Evolutionary conservation across 2,888 invertebrate species (phyloP).

Genomic region (Coelinius sp.): DNA sequence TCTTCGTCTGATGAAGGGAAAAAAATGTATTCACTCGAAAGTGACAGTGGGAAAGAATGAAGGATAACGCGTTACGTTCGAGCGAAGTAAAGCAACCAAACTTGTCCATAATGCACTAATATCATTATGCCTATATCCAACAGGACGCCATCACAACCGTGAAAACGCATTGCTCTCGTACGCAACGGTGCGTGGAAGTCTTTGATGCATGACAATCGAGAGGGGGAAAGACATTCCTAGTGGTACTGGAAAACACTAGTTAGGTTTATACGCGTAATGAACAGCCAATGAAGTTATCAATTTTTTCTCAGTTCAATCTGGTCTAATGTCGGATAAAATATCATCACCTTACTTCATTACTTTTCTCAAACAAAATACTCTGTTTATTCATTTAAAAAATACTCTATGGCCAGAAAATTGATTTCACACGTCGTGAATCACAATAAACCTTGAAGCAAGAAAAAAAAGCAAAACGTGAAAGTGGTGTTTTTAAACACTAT

Average conservation of each 20-base stretch:
- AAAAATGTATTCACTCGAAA: neutral
- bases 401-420: slow-evolving; percentile 27
- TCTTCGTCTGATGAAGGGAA: too few species aligned
- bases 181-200: slow-evolving; percentile 63
- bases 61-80: slow-evolving; percentile 21
- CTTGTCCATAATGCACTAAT: neutral
- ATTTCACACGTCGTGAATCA: neutral
- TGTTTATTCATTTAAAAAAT: too few species aligned
- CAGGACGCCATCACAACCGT: neutral
- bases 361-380: too few species aligned
- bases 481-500: neutral
- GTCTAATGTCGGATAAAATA: neutral
- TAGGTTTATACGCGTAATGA: neutral
- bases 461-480: neutral
- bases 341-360: too few species aligned
- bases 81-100: neutral
- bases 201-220: slow-evolving; percentile 59
- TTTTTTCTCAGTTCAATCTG: slow-evolving; percentile 12
- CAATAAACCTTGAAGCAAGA: neutral
- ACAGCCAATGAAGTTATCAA: slow-evolving; percentile 17
- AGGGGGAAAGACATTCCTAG: slow-evolving; percentile 63
- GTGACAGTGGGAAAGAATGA: neutral
- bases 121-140: neutral
- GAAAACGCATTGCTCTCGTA: slow-evolving; percentile 53
- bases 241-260: neutral